Base-by-base conservation (phyloP, 2,888 invertebrate species). In the Argyresthia albistria region DNA sequence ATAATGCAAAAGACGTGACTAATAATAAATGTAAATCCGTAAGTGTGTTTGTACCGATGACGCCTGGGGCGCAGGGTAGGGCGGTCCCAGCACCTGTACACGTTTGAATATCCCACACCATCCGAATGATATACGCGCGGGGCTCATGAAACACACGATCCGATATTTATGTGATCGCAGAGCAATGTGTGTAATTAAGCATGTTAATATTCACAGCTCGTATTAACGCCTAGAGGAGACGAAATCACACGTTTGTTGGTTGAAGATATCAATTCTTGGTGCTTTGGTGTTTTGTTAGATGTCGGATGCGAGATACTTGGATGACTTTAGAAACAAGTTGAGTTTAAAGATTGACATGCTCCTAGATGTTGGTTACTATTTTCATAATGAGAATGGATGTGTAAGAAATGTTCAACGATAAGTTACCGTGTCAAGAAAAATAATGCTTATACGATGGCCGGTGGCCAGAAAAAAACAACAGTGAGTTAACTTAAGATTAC, bases 101-200 rank as follows among this genome's bases (percentile, higher is more conserved):
- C 75, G 69, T 76, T 77, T 70, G 76, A 73, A 75, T 76, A 73
- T 76, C 70, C 76, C 76, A 45, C 51, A 45, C 35, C 51, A 25
- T 25, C 50, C 25, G 12, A 15, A 50, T 51, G 51, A 51, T 51
- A 51, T 35, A 51, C 51, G 51, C 14, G 14, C 50, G 9, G 25
- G 14, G 35, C 25, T 43, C 50, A 12, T n/a, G 12, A 43, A 43
- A 45, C 54, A 54, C 50, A 50, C 50, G 43, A 54, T 37, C 52
- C 83, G 76, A 84, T 86, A 86, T 80, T 80, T 86, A 83, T 79
- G 66, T 75, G 78, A 73, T 73, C 75, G 67, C 64, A 36, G 45
- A 67, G 62, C 68, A 43, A 50, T 50, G 69, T 69, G 69, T 82
- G 81, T 84, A 83, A 86, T 86, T 86, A 84, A 16, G 35, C 39